phyloP scores from a whole-genome alignment of 2,888 invertebrate species.

The Mermis nigrescens region DNA sequence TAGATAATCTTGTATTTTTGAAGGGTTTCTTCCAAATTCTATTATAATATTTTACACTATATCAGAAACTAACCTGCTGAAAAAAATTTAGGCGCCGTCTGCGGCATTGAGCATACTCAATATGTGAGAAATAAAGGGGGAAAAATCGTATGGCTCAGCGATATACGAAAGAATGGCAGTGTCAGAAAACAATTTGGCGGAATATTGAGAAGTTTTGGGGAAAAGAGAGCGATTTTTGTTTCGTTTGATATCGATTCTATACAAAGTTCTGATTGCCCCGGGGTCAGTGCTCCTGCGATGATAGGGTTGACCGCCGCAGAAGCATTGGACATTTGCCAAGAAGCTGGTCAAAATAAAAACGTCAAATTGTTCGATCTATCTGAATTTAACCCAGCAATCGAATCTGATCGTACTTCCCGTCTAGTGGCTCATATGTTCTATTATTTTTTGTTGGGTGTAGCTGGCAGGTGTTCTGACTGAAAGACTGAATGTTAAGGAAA shows the following conservation, averaged over 20 bases:
- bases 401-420: background rate
- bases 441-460: background rate
- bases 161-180: background rate
- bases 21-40: too few relatives aligned
- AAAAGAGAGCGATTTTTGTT: background rate
- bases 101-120: background rate
- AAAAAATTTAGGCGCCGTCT: too few relatives aligned
- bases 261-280: background rate
- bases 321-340: background rate
- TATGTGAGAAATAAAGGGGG: background rate
- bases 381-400: background rate
- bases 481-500: too few relatives aligned
- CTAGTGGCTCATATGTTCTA: background rate
- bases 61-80: too few relatives aligned
- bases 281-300: background rate
- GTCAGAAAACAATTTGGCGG: too few relatives aligned
- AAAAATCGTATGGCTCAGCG: background rate
- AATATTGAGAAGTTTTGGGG: constrained; percentile 4
- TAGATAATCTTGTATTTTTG: too few relatives aligned
- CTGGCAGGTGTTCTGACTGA: background rate
- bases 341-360: background rate
- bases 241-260: background rate
- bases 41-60: too few relatives aligned
- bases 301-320: background rate
- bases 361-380: background rate